Percentiles rank a stretch among this genome's conserved stretches.
Conservation (phyloP, 1,140 invertebrate genomes). For the Bilobella aurantiaca region DNA sequence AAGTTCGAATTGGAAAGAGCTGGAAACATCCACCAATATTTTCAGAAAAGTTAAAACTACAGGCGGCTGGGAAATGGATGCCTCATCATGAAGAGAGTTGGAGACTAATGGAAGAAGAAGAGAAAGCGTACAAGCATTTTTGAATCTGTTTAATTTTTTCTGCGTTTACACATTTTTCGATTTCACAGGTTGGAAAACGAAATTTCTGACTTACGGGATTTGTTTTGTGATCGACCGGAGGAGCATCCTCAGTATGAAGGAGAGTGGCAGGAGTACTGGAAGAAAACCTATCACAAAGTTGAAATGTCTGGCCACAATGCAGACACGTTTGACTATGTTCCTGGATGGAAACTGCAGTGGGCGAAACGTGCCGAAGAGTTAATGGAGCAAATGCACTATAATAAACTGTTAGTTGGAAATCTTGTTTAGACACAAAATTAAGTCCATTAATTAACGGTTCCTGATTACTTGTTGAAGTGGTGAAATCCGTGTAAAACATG, state of each 20-base stretch:
- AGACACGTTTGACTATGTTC: conserved; percentile 23
- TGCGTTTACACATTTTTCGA: background rate
- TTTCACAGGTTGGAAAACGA: background rate
- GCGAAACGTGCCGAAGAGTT: conserved; percentile 12
- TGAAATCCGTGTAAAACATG: conserved; percentile 11
- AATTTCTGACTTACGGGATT: background rate
- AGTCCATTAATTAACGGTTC: background rate
- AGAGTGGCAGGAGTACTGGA: conserved; percentile 30
- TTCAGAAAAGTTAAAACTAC: conserved; percentile 8
- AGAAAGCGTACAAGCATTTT: background rate
- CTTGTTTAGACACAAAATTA: background rate
- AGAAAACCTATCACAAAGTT: conserved; percentile 19
- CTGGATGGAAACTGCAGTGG: conserved; percentile 28
- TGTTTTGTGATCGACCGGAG: conserved; percentile 13
- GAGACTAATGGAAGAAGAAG: conserved; percentile 15
- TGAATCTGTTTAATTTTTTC: background rate
- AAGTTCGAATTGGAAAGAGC: too few relatives aligned
- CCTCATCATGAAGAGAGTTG: conserved; percentile 3
- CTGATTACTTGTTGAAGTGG: background rate
- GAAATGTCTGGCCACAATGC: conserved; percentile 22
- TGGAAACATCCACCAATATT: background rate
- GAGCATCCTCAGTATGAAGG: conserved; percentile 20
- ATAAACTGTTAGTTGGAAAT: conserved; percentile 13
- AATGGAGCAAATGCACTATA: conserved; percentile 10
- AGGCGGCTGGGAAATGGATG: conserved; percentile 16